phyloP scores from a whole-genome alignment of 2,888 invertebrate species.

The Nomada ruficornis region DNA sequence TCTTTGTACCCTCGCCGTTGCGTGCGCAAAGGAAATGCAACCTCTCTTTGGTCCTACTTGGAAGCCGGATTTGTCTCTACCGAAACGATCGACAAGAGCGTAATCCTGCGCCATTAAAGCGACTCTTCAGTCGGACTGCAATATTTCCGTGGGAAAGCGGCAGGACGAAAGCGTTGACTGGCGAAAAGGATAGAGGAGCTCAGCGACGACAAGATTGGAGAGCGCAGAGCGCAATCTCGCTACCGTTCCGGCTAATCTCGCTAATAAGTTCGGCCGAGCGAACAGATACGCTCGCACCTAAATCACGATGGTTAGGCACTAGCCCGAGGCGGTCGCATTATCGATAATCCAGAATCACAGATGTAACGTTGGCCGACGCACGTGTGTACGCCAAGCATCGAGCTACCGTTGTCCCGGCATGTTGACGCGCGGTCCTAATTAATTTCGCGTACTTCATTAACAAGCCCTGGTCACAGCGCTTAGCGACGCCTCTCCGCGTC shows the following conservation, averaged over 20 bases:
- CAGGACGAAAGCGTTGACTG: neutral
- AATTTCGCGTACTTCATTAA: constrained; percentile 77
- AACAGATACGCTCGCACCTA: constrained; percentile 47
- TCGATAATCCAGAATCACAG: constrained; percentile 74
- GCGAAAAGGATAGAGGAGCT: neutral
- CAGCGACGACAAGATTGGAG: neutral
- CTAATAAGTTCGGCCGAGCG: constrained; percentile 26
- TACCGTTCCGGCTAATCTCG: constrained; percentile 33
- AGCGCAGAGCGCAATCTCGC: constrained; percentile 27
- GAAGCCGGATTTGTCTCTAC: constrained; percentile 5
- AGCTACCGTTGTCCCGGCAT: constrained; percentile 58
- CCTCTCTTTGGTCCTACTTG: constrained; percentile 1
- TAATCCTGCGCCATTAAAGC: constrained; percentile 3
- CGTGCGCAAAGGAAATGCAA: constrained; percentile 8
- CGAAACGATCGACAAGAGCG: constrained; percentile 8
- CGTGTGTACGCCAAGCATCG: constrained; percentile 21
- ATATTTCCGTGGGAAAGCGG: neutral
- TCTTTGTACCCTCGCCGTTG: constrained; percentile 15
- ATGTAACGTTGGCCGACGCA: constrained; percentile 61
- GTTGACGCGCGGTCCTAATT: constrained; percentile 70
- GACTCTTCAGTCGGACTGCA: neutral
- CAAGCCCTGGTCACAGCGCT: constrained; percentile 66
- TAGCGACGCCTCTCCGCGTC: constrained; percentile 58
- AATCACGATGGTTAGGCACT: constrained; percentile 59
- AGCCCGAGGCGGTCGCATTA: constrained; percentile 65